Base-by-base conservation (phyloP, 30 jellyfish, hydroid and myxozoan species). In the Turritopsis dohrnii region DNA sequence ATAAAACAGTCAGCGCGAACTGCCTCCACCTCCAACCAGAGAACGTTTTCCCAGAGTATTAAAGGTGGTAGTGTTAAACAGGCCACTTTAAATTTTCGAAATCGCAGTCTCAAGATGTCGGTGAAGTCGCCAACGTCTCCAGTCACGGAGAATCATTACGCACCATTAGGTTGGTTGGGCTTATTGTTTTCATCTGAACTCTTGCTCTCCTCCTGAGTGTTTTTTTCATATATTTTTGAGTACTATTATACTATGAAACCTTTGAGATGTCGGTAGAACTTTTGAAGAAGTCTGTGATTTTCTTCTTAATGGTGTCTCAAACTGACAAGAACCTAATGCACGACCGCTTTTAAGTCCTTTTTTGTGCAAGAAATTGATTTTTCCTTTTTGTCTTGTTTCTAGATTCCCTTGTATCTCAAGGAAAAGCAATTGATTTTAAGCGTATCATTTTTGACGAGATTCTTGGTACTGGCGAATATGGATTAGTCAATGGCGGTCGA, bases 391-490 rank as follows among this genome's bases (percentile, higher is more conserved):
- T 41, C 60, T 13, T 41, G 13, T 41, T 41, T 41, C 13, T 41
- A 82, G 89, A 71, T 21, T 21, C 89, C 25, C 31, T 82, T 18
- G 66, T 71, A 28, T 25, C 73, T 41, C 89, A 82, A 65, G 89
- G 89, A 20, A 82, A 82, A 82, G 71, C 89, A 20, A 72, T 82
- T 8, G 89, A 82, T 20, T 82, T 82, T 66, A 82, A 82, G 41
- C 85, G 41, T 31, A 82, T 82, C 25, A 52, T 71, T 16, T 82
- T 82, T 71, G 89, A 82, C 66, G 89, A 82, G 54, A 82, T 66
- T 17, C 85, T 82, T 66, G 89, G 89, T 13, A 24, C 85, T 60
- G 89, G 89, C 21, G 89, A 82, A 73, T 82, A 82, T 71, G 89
- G 89, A 18, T 71, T 24, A 17, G 83, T 82, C 25, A 65, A 71